phyloP scores from a whole-genome alignment of 2,888 invertebrate genomes.

The Tuberolachnus salignus region DNA sequence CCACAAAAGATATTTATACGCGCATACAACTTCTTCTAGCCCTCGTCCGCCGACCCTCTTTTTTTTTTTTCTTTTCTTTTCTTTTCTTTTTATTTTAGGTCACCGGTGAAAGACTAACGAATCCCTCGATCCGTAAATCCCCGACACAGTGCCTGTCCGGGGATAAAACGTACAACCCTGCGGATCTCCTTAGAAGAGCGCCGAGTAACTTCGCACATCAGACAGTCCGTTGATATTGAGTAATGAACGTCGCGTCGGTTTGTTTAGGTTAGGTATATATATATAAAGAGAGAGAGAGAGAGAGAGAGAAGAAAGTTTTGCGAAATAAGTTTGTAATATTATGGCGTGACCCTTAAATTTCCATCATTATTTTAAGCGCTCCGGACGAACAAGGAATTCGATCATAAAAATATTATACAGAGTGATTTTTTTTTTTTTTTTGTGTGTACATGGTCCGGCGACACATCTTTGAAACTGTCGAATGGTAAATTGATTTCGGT shows the following conservation, averaged over 20 bases:
- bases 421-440: not conserved
- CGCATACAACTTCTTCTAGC: not conserved
- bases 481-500: not conserved
- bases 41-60: not conserved
- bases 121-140: slow-evolving; percentile 28
- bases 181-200: not conserved
- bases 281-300: too few relatives aligned
- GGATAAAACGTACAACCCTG: slow-evolving; percentile 21
- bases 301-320: not conserved
- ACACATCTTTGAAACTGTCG: too few relatives aligned
- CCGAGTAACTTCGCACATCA: not conserved
- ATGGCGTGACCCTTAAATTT: slow-evolving; percentile 7
- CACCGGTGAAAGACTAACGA: slow-evolving; percentile 22
- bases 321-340: not conserved
- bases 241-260: slow-evolving; percentile 24
- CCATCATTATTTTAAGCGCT: not conserved
- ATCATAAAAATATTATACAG: not conserved
- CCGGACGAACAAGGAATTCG: not conserved
- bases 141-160: not conserved
- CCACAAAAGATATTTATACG: slow-evolving; percentile 5
- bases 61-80: slow-evolving; percentile 11
- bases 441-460: too few relatives aligned
- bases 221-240: not conserved
- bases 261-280: too few relatives aligned
- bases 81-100: slow-evolving; percentile 2